phyloP scores from a whole-genome alignment of 2,888 invertebrate genomes.

The Stenichneumon culpator region DNA sequence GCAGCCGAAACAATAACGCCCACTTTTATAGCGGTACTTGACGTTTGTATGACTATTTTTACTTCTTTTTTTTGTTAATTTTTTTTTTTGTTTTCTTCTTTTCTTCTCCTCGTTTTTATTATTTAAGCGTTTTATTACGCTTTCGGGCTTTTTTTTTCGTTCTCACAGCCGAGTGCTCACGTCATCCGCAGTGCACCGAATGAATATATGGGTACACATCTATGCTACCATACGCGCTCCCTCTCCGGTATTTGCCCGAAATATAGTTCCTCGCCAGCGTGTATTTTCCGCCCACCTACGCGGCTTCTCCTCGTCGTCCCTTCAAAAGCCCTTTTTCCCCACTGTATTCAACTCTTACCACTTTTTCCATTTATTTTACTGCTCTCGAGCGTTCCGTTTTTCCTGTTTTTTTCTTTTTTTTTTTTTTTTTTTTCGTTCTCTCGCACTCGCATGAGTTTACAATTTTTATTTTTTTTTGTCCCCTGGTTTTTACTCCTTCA shows the following conservation, averaged over 20 bases:
- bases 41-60: slow-evolving; percentile 9
- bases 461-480: not conserved
- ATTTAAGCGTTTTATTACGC: slow-evolving; percentile 24
- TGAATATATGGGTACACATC: slow-evolving; percentile 14
- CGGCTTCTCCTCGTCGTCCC: slow-evolving; percentile 21
- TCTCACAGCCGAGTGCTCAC: slow-evolving; percentile 21
- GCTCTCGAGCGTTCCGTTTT: slow-evolving; percentile 7
- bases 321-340: slow-evolving; percentile 10
- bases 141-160: slow-evolving; percentile 21
- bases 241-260: slow-evolving; percentile 29
- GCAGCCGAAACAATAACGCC: slow-evolving; percentile 52
- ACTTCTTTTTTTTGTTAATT: not conserved
- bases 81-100: slow-evolving; percentile 17
- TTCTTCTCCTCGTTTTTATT: slow-evolving; percentile 13
- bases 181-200: slow-evolving; percentile 39
- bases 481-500: not conserved
- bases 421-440: slow-evolving; percentile 2
- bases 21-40: slow-evolving; percentile 48
- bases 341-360: slow-evolving; percentile 23
- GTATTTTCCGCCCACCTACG: slow-evolving; percentile 3
- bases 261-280: slow-evolving; percentile 10
- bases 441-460: not conserved
- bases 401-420: not conserved
- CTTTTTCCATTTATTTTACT: slow-evolving; percentile 34
- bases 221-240: slow-evolving; percentile 11